A percentile compares a stretch with the other conserved stretches of the same genome.
phyloP scores from a whole-genome alignment of 2,888 invertebrate species.

The Macrophya annulata region DNA sequence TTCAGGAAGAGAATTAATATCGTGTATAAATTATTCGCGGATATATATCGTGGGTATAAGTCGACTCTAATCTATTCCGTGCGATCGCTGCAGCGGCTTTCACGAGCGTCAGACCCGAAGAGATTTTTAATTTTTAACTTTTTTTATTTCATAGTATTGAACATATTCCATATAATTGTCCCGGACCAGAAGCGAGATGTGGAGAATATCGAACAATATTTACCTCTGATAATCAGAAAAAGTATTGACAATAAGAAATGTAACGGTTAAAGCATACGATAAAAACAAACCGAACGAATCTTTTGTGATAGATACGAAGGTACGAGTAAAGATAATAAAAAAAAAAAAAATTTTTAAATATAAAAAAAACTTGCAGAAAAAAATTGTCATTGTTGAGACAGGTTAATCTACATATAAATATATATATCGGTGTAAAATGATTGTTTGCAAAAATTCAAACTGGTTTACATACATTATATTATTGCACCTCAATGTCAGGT shows the following conservation, averaged over 20 bases:
- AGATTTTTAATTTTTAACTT: not conserved
- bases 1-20: constrained; percentile 20
- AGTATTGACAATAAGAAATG: not conserved
- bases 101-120: constrained; percentile 19
- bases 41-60: not conserved
- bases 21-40: not conserved
- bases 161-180: not conserved
- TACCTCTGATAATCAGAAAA: not conserved
- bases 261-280: not conserved
- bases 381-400: constrained; percentile 7
- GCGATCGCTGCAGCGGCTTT: constrained; percentile 28
- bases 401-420: not conserved
- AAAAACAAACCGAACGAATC: constrained; percentile 6
- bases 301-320: not conserved
- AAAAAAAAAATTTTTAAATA: no score
- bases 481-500: constrained; percentile 54
- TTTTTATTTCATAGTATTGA: no score
- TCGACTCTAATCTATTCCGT: constrained; percentile 2
- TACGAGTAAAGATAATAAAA: not conserved
- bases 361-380: not conserved
- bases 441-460: constrained; percentile 47
- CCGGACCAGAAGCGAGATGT: no score
- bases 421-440: not conserved
- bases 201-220: not conserved
- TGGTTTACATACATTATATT: constrained; percentile 43